Evolutionary conservation across 2,797 vertebrate genomes (phyloP).

Genomic region (Leptatherina wallacei): DNA sequence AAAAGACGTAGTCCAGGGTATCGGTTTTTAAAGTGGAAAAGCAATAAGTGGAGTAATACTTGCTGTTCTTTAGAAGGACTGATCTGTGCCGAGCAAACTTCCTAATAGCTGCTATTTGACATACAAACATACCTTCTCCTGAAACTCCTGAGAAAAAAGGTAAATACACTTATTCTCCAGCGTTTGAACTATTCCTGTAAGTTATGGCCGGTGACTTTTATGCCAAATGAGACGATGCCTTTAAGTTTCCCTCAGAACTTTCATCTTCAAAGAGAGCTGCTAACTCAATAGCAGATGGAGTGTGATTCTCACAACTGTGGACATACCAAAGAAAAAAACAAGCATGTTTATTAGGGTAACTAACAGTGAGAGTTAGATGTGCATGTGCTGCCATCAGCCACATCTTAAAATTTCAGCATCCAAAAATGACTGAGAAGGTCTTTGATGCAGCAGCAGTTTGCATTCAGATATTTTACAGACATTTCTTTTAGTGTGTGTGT

Average conservation of each 20-base stretch:
- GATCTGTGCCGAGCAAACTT: neutral
- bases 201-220: neutral
- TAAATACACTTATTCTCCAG: neutral
- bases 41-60: neutral
- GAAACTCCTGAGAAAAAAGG: slow-evolving; percentile 2
- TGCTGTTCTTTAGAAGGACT: neutral
- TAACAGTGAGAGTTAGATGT: slow-evolving; percentile 72
- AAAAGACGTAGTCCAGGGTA: neutral
- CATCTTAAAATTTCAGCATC: slow-evolving; percentile 66
- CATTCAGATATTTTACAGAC: slow-evolving; percentile 50
- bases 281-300: slow-evolving; percentile 51
- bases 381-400: slow-evolving; percentile 60
- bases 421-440: slow-evolving; percentile 41
- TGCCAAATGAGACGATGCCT: neutral
- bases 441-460: slow-evolving; percentile 64
- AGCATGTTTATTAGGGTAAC: slow-evolving; percentile 60
- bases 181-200: slow-evolving; percentile 3
- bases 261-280: slow-evolving; percentile 50
- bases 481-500: slow-evolving; percentile 29
- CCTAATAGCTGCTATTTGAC: neutral
- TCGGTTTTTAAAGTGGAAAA: neutral
- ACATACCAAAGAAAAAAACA: slow-evolving; percentile 62
- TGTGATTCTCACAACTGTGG: slow-evolving; percentile 46
- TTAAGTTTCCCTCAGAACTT: slow-evolving; percentile 17
- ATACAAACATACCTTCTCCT: slow-evolving; percentile 4